Evolutionary conservation across 2,888 invertebrate genomes (phyloP), one percentile per base, ranked within the genome.

Genomic region (Aromia moschata): DNA sequence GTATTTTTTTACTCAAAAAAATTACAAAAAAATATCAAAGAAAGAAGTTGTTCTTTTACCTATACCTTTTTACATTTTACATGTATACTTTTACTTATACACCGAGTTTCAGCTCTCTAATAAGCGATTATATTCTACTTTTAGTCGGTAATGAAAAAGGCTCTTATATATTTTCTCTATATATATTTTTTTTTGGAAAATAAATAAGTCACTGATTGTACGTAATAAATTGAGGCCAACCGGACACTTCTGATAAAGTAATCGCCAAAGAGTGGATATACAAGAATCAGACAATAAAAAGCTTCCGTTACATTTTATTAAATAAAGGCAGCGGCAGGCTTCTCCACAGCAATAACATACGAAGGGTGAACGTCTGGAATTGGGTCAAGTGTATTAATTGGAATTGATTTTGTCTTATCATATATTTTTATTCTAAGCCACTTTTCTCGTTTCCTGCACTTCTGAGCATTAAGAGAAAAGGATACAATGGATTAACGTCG

Each of bases 381-480:
- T 40, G 10, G 40, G 40, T 40, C 40, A 40, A 40, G 40, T 40
- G 17, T 40, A 40, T 40, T 40, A 40, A 40, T 40, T 40, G 40
- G 17, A 40, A 40, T 40, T 40, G 40, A 40, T 40, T 40, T 40
- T 40, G 17, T n/a, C 40, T 40, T 40, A 40, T n/a, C 17, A 17
- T 40, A 17, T 40, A 40, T 40, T 40, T 40, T 40, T 40, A 11
- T 40, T 17, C 40, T 25, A 10, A 12, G 5, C 40, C 17, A 40
- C 40, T 40, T 17, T 40, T 40, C 40, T 15, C 18, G 10, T 40
- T 18, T 40, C 40, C 10, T n/a, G 18, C 40, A 40, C 40, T 40
- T 40, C 40, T 15, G 17, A 18, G 18, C 1, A 9, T 9, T 40
- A 40, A n/a, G 25, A 18, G 17, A 40, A 40, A n/a, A 17, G 16